Conservation (phyloP, 1,140 invertebrate species). For the Drosophila pandora region DNA sequence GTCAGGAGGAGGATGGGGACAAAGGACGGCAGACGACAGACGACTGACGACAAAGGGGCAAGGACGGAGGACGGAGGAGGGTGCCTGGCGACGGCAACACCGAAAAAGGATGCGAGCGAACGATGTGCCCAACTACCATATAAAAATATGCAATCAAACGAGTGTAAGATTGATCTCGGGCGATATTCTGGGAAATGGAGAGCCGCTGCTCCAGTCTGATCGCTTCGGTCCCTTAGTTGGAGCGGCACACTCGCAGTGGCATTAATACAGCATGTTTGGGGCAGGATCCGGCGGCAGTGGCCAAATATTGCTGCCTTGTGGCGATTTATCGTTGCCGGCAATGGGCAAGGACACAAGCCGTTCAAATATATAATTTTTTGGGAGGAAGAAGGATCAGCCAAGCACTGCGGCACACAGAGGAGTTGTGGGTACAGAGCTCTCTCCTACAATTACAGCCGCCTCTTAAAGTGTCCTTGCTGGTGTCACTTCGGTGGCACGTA, state of each 20-base stretch:
- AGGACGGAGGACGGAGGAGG: slow-evolving; percentile 1
- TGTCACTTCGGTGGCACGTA: slow-evolving; percentile 31
- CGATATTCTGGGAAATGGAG: slow-evolving; percentile 71
- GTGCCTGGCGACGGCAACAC: slow-evolving; percentile 45
- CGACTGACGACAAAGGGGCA: too few species aligned
- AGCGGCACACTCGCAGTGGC: slow-evolving; percentile 12
- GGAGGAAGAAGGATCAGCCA: background rate
- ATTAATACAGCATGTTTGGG: slow-evolving; percentile 27
- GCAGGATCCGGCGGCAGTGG: background rate
- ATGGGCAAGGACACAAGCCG: slow-evolving; percentile 21
- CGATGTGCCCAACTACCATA: slow-evolving; percentile 77
- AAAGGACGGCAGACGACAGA: background rate
- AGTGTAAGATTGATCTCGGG: slow-evolving; percentile 75
- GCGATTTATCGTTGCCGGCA: slow-evolving; percentile 52
- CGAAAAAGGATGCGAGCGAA: slow-evolving; percentile 72
- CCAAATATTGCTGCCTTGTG: slow-evolving; percentile 32
- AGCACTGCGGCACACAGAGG: too few species aligned
- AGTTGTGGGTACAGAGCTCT: background rate
- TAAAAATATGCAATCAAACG: slow-evolving; percentile 80
- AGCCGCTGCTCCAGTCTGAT: slow-evolving; percentile 36
- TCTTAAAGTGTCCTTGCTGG: slow-evolving; percentile 14
- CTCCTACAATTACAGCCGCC: background rate
- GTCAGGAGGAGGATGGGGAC: background rate
- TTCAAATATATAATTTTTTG: background rate
- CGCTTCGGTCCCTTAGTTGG: slow-evolving; percentile 34